phyloP scores from a whole-genome alignment of 1,140 invertebrate species.

The Thaumatotibia leucotreta region DNA sequence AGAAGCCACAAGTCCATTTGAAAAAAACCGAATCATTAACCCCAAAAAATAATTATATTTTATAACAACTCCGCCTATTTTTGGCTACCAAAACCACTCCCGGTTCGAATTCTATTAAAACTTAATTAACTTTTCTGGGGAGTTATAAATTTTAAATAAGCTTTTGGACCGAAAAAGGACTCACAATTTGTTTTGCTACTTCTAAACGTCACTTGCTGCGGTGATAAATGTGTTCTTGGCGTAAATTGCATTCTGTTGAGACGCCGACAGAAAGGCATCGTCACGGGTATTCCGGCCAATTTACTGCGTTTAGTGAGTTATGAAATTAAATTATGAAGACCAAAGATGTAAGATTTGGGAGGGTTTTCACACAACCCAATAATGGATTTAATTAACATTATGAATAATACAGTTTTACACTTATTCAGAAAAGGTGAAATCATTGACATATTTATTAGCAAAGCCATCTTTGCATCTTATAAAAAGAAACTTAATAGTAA shows the following conservation, averaged over 20 bases:
- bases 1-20: slow-evolving; percentile 32
- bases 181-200: slow-evolving; percentile 73
- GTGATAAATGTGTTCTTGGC: slow-evolving; percentile 68
- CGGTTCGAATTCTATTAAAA: slow-evolving; percentile 73
- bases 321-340: slow-evolving; percentile 13
- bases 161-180: slow-evolving; percentile 53
- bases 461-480: no score
- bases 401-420: no score
- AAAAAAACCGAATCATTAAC: slow-evolving; percentile 60
- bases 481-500: no score
- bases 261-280: slow-evolving; percentile 52
- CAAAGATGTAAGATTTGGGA: not conserved
- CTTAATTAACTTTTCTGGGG: slow-evolving; percentile 72
- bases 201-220: slow-evolving; percentile 65
- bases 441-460: no score
- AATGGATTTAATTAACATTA: not conserved
- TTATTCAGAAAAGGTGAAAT: no score
- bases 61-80: slow-evolving; percentile 73
- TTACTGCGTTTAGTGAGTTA: slow-evolving; percentile 15
- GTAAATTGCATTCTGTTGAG: slow-evolving; percentile 55
- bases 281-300: slow-evolving; percentile 33
- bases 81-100: slow-evolving; percentile 73
- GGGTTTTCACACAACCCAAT: slow-evolving; percentile 5
- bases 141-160: slow-evolving; percentile 68
- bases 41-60: slow-evolving; percentile 70